A percentile compares a stretch with the other conserved stretches of the same genome.
Conservation (phyloP, 2,797 vertebrate genomes). For the Trachops cirrhosus region DNA sequence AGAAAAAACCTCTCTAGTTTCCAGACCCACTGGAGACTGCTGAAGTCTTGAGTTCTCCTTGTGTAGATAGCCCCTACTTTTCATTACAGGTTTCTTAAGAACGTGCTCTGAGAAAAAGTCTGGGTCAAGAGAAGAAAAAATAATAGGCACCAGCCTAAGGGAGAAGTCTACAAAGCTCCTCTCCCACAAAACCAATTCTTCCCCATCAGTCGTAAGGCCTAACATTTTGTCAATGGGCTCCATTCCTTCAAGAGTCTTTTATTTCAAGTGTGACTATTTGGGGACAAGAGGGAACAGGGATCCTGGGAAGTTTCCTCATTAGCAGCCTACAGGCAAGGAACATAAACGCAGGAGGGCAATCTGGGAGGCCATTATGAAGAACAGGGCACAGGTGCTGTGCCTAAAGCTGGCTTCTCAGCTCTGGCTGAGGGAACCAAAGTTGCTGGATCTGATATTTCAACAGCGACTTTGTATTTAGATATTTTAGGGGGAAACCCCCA, state of each 20-base stretch:
- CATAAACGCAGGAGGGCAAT: background rate
- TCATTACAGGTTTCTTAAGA: background rate
- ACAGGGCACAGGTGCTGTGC: accelerated
- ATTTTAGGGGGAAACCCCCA: background rate
- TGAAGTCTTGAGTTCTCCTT: background rate
- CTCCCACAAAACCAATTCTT: background rate
- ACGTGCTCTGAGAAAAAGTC: background rate
- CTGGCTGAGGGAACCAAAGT: background rate
- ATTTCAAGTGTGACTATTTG: background rate
- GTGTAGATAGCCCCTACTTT: background rate
- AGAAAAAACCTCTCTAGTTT: background rate
- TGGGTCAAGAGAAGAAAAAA: background rate
- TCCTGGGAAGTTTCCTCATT: background rate
- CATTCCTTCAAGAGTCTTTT: background rate
- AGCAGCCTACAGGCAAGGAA: background rate
- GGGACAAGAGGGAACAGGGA: background rate
- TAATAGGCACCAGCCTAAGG: background rate
- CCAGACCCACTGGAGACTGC: background rate
- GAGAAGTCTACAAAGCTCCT: background rate
- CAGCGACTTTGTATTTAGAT: background rate
- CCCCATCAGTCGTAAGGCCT: background rate
- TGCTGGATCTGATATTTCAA: background rate
- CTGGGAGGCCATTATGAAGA: background rate
- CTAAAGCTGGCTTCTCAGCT: background rate
- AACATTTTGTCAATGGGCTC: background rate